phyloP scores from a whole-genome alignment of 53 echinoderm and acorn worm genomes.

The Stichopus horrens region DNA sequence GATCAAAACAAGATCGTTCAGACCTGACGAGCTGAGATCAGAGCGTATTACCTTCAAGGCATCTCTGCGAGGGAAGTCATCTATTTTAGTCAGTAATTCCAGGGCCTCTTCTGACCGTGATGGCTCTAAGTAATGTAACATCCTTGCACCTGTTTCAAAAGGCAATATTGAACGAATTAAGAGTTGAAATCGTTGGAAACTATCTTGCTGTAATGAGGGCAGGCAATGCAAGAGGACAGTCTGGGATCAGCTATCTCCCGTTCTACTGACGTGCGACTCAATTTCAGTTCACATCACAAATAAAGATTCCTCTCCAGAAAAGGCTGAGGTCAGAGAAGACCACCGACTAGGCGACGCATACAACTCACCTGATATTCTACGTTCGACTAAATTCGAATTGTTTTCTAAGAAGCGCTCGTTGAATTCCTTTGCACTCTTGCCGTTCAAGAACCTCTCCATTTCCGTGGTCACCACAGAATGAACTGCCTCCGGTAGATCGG shows the following conservation, averaged over 20 bases:
- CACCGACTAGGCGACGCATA: no score
- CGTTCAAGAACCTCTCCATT: conserved; percentile 63
- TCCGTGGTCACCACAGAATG: conserved; percentile 72
- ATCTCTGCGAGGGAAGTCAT: conserved; percentile 49
- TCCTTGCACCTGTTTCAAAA: conserved; percentile 60
- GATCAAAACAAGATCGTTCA: no score
- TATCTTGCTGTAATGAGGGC: no score
- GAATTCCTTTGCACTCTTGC: conserved; percentile 67
- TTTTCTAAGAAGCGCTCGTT: conserved; percentile 73
- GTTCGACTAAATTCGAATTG: conserved; percentile 54
- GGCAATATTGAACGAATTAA: background rate
- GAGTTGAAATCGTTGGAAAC: no score
- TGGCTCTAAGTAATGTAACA: conserved; percentile 72
- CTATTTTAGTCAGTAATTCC: conserved; percentile 64
- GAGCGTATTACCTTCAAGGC: background rate
- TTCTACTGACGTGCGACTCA: no score
- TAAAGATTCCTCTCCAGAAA: background rate
- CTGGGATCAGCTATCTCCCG: no score
- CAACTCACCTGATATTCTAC: conserved; percentile 73
- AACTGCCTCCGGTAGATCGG: conserved; percentile 64
- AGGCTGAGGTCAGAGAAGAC: background rate
- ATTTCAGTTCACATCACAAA: no score
- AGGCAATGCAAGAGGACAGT: no score
- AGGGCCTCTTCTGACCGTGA: conserved; percentile 71
- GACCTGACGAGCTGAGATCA: no score